Base-by-base conservation (phyloP, 2,113 vertebrate species). In the Melanerpes formicivorus region DNA sequence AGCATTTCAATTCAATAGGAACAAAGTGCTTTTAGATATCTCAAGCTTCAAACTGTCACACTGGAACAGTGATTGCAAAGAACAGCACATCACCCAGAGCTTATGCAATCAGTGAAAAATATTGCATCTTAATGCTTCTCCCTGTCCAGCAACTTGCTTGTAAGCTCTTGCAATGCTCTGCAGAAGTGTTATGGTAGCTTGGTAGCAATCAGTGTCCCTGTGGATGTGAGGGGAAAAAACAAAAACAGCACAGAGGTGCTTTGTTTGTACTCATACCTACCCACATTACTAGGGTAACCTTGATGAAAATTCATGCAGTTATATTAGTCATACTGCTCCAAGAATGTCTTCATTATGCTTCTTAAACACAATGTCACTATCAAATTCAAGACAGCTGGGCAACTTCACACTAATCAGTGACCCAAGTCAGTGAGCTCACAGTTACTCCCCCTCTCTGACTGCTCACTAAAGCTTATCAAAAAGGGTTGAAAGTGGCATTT, bases 81-180 rank as follows among this genome's bases (percentile, higher is more conserved):
- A 48, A 42, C 54, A 90, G 34, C 59, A 71, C 32, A 73, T 46
- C 37, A 50, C 37, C 42, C 80, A 77, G 74, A 58, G 86, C 95
- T 97, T 96, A 97, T 59, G 97, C 97, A 97, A 97, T 80, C 80
- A 73, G 75, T 29, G 52, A 85, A 88, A 90, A 42, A 59, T 32
- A 90, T 60, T 96, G 97, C 95, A 91, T 76, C 86, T 96, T 72
- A 27, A 0, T 52, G 2, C 82, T 96, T 90, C 69, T 97, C 97
- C 95, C 96, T 90, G 62, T 25, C 10, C 65, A 94, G 95, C 87
- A 95, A 88, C 89, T 89, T 90, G 95, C 95, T 95, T 95, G 85
- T 80, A 95, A 85, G 91, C 91, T 88, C 56, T 13, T 72, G 93
- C 66, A 95, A 94, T 54, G 58, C 79, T 85, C 80, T 55, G 52